Base-by-base conservation (phyloP, 2,113 vertebrate species). In the Oceanites oceanicus region DNA sequence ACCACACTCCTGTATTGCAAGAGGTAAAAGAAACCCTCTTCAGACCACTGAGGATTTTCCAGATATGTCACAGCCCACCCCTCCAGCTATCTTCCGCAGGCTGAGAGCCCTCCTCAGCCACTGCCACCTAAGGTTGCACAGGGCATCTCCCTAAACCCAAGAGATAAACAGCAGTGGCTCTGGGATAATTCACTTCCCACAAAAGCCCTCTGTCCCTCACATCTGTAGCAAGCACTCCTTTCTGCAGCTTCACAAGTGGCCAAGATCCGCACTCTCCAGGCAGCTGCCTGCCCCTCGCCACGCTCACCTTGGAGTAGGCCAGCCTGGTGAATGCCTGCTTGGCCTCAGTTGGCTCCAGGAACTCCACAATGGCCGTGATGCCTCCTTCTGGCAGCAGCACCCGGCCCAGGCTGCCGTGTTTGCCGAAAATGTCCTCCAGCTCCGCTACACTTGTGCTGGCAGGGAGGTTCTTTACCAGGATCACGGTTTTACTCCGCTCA, bases 391-490 rank as follows among this genome's bases (percentile, higher is more conserved):
- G 99, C 93, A 99, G 98, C 76, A 99, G 97, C 82, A 99, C 99
- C 5, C 99, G 97, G 68, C 99, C 99, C 86, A 99, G 96, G 94
- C 98, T 98, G 70, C 99, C 99, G 1, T 99, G 97, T 4, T 92
- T 95, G 7, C 98, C 97, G 3, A 99, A 99, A 15, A 98, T 78
- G 6, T 97, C 97, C 93, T 99, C 98, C 68, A 99, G 96, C 93
- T 99, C 99, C 0, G 80, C 49, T 0, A 17, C 47, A 1, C 96
- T 96, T 0, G 99, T 99, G 38, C 98, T 97, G 0, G 98, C 98
- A 0, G 99, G 99, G 36, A 99, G 98, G 96, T 99, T 99, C 97
- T 99, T 99, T 20, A 98, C 99, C 94, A 99, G 96, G 73, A 99
- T 98, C 90, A 99, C 99, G 0, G 98, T 98, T 87, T 97, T 99